phyloP scores from a whole-genome alignment of 2,797 vertebrate species.

The Chiroxiphia lanceolata region DNA sequence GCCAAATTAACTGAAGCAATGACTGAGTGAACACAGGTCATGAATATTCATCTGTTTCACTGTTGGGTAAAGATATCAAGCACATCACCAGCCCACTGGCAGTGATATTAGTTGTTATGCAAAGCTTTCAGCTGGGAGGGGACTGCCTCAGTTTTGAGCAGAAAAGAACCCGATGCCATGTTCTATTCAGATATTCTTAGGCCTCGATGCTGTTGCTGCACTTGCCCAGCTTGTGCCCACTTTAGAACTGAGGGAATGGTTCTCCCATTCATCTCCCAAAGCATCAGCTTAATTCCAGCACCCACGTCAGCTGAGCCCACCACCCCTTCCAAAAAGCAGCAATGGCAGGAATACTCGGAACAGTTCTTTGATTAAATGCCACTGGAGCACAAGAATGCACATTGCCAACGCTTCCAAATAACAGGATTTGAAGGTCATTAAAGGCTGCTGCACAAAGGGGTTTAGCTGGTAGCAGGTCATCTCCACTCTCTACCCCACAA shows the following conservation, averaged over 20 bases:
- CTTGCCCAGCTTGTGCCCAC: neutral
- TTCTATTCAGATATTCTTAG: neutral
- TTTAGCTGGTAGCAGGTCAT: neutral
- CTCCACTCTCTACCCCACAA: neutral
- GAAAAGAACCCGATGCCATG: neutral
- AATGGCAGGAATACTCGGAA: neutral
- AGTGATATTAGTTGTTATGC: neutral
- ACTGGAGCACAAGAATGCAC: neutral
- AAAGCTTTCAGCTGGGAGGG: slow-evolving; percentile 19
- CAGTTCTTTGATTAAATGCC: neutral
- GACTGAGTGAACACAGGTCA: neutral
- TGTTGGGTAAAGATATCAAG: neutral
- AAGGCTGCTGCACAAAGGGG: neutral
- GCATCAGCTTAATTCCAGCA: neutral
- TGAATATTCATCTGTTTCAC: neutral
- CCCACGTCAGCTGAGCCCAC: neutral
- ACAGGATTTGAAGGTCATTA: neutral
- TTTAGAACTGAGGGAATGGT: neutral
- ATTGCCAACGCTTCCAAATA: neutral
- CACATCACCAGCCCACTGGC: neutral
- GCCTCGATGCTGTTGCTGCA: neutral
- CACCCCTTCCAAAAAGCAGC: neutral
- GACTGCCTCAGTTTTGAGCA: neutral
- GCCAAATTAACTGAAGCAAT: neutral
- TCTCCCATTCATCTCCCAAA: neutral